Conservation (phyloP, 2,113 vertebrate genomes). For the Hydropotes inermis region DNA sequence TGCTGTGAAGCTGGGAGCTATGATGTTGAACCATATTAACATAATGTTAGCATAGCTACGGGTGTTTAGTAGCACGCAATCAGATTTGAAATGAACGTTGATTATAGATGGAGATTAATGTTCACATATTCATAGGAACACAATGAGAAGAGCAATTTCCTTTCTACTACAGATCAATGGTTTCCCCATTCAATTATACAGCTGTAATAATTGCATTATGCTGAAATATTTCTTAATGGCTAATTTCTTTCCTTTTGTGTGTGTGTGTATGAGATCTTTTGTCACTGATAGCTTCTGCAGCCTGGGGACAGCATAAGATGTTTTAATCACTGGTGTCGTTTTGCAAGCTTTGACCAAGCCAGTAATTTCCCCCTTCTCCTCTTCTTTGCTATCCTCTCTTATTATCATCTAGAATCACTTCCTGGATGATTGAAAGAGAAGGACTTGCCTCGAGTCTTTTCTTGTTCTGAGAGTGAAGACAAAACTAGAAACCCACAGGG, state of each 20-base stretch:
- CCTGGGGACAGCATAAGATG: constrained; percentile 80
- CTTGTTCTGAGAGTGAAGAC: constrained; percentile 34
- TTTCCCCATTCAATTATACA: constrained; percentile 99
- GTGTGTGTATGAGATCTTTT: constrained; percentile 81
- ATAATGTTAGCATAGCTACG: constrained; percentile 88
- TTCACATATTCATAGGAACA: constrained; percentile 92
- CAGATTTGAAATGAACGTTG: constrained; percentile 91
- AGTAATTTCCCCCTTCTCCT: constrained; percentile 73
- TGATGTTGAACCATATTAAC: constrained; percentile 89
- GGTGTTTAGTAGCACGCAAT: constrained; percentile 88
- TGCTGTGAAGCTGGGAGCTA: constrained; percentile 88
- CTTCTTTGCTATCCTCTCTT: constrained; percentile 69
- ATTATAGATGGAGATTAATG: constrained; percentile 96
- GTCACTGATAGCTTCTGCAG: constrained; percentile 81
- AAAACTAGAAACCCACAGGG: not conserved
- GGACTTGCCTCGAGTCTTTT: constrained; percentile 49
- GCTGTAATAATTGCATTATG: constrained; percentile 98
- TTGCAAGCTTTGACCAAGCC: constrained; percentile 79
- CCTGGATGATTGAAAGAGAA: constrained; percentile 62
- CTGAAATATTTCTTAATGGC: constrained; percentile 90
- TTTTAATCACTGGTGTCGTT: constrained; percentile 84
- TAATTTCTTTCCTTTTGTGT: constrained; percentile 86
- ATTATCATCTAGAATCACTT: constrained; percentile 70
- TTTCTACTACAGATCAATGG: constrained; percentile 99
- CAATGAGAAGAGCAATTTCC: constrained; percentile 98